These are phyloP conservation scores for Apodemia zela DNA, from an alignment of 2,888 invertebrate genomes.

Conservation along the genomic window DNA sequence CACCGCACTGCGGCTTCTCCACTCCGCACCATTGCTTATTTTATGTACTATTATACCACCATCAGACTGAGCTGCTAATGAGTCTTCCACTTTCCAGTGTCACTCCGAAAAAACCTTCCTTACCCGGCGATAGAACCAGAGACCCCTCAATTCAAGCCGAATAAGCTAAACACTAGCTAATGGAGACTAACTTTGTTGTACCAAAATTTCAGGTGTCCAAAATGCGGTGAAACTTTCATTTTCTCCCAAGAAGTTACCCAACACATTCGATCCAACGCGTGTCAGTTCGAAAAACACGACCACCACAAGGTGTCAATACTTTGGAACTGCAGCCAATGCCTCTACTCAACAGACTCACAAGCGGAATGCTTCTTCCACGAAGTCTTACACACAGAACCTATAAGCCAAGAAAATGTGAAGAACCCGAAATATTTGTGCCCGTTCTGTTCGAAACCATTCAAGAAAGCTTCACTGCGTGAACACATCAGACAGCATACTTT, in stretches of 20 bases:
- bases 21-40: no score
- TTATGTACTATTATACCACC: no score
- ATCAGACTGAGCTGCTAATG: no score
- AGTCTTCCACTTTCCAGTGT: no score
- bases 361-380: constrained; percentile 88
- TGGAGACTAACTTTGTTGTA: background rate
- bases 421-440: constrained; percentile 82
- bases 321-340: constrained; percentile 82
- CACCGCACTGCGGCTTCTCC: no score
- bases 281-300: constrained; percentile 56
- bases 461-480: constrained; percentile 83
- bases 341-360: constrained; percentile 82
- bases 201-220: constrained; percentile 81
- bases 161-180: background rate
- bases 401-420: constrained; percentile 36
- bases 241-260: constrained; percentile 87
- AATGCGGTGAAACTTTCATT: constrained; percentile 85
- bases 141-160: no score
- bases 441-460: constrained; percentile 83
- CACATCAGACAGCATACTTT: constrained; percentile 88
- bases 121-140: no score
- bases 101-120: no score
- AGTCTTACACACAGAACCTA: constrained; percentile 81
- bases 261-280: constrained; percentile 83
- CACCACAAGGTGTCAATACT: constrained; percentile 45